Conservation (phyloP, 2,888 invertebrate genomes). For the Eristalis intricaria region DNA sequence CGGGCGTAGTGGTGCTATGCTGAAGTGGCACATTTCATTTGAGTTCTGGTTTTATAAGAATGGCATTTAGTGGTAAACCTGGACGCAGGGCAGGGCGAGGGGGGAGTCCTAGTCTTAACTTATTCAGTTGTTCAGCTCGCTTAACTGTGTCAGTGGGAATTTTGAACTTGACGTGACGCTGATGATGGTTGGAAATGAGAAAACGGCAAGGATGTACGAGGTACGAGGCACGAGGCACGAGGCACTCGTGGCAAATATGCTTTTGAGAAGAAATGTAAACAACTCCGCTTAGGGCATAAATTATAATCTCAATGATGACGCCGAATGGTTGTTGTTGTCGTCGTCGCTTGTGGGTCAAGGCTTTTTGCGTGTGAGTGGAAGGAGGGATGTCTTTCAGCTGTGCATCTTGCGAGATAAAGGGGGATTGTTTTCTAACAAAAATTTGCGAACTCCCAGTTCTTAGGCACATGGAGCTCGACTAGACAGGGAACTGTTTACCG, state of each 20-base stretch:
- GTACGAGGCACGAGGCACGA: background rate
- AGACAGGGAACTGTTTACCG: too few relatives aligned
- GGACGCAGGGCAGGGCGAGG: background rate
- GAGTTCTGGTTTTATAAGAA: constrained; percentile 47
- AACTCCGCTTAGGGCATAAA: too few relatives aligned
- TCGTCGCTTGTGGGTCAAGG: too few relatives aligned
- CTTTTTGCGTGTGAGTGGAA: too few relatives aligned
- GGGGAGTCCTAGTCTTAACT: background rate
- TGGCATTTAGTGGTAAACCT: constrained; percentile 52
- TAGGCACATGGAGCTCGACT: too few relatives aligned
- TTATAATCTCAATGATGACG: too few relatives aligned
- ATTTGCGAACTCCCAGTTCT: too few relatives aligned
- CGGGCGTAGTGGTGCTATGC: constrained; percentile 5
- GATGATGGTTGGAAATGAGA: background rate
- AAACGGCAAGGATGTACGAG: background rate
- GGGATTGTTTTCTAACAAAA: too few relatives aligned
- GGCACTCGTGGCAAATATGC: background rate
- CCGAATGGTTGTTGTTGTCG: too few relatives aligned
- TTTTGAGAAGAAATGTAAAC: too few relatives aligned
- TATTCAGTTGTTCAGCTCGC: background rate
- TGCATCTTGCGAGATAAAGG: too few relatives aligned
- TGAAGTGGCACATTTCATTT: constrained; percentile 47
- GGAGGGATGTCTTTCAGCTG: too few relatives aligned
- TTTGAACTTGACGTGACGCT: constrained; percentile 41
- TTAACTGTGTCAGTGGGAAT: constrained; percentile 54